Evolutionary conservation across 2,888 invertebrate genomes (phyloP), one percentile per base, ranked within the genome.

Genomic region (Hartigia nigra): DNA sequence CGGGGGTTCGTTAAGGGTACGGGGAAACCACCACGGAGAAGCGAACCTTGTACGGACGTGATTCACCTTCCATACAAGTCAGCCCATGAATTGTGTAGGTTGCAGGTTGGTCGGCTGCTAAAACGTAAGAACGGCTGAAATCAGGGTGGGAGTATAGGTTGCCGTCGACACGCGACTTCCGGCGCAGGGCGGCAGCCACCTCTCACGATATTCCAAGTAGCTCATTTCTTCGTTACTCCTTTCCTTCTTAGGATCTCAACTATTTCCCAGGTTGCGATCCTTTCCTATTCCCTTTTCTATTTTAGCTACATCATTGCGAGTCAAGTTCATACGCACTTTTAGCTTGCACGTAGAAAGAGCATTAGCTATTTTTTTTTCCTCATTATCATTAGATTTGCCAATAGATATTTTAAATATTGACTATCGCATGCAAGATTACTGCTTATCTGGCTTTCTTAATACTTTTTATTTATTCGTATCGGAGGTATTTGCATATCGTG

Each of bases 151-250:
- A 80, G 82, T 84, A 31, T 23, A 82, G 83, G 84, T 82, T 82
- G 83, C 86, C 88, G 88, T 85, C 89, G 90, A 88, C 91, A 91
- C 91, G 91, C 91, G 90, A 91, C 91, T 91, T 91, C 91, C 91
- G 91, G 88, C 84, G 82, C 84, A 85, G 87, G 85, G 85, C 84
- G 83, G 80, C 81, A 79, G 81, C 85, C 90, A 90, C 90, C 23
- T 23, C 55, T 23, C 55, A 23, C 55, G 23, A 55, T 55, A 55
- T 55, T 55, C 55, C 55, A 55, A 55, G 55, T 55, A 55, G 55
- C 55, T 55, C 23, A 23, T 14, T 55, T 55, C 55, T 55, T 55
- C 55, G 55, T 55, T 55, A 55, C 23, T 55, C 55, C 3, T 55
- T 23, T 23, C 55, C 23, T 55, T 55, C 55, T 55, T 5, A 23